Evolutionary conservation across 2,888 invertebrate species (phyloP).

Genomic region (Platycheirus albimanus): DNA sequence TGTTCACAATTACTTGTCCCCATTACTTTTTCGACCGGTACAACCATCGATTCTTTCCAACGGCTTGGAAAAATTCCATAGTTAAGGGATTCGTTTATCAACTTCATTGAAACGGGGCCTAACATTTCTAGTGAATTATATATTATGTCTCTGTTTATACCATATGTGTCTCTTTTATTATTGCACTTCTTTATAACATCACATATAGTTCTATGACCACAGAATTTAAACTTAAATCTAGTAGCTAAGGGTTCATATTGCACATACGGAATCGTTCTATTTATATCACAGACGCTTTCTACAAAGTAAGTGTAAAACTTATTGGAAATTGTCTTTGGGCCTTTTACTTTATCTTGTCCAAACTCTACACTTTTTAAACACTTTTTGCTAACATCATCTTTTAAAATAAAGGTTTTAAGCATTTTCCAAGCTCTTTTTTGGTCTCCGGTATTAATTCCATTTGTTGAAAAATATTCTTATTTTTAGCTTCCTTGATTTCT

Average conservation of each 20-base stretch:
- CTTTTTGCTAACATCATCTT: too few relatives aligned
- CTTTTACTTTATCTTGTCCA: not conserved
- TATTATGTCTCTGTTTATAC: conserved; percentile 1
- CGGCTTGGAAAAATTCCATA: not conserved
- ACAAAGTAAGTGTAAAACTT: not conserved
- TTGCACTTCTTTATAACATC: not conserved
- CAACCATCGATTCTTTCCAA: not conserved
- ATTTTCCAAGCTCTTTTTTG: too few relatives aligned
- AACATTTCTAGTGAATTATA: not conserved
- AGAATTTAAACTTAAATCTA: not conserved
- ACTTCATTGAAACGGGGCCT: conserved; percentile 10
- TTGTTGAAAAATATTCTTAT: not conserved
- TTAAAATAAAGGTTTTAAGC: not conserved
- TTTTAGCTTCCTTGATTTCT: not conserved
- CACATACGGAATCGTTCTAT: not conserved
- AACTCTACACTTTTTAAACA: not conserved
- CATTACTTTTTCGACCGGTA: not conserved
- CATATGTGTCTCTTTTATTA: not conserved
- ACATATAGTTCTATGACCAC: not conserved
- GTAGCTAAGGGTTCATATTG: too few relatives aligned
- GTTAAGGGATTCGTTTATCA: not conserved
- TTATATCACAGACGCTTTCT: not conserved
- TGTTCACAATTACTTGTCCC: not conserved
- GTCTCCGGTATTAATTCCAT: too few relatives aligned
- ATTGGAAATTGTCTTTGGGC: not conserved